Evolutionary conservation across 2,888 invertebrate genomes (phyloP), one percentile per base, ranked within the genome.

Genomic region (Agonopterix alstromeriana): DNA sequence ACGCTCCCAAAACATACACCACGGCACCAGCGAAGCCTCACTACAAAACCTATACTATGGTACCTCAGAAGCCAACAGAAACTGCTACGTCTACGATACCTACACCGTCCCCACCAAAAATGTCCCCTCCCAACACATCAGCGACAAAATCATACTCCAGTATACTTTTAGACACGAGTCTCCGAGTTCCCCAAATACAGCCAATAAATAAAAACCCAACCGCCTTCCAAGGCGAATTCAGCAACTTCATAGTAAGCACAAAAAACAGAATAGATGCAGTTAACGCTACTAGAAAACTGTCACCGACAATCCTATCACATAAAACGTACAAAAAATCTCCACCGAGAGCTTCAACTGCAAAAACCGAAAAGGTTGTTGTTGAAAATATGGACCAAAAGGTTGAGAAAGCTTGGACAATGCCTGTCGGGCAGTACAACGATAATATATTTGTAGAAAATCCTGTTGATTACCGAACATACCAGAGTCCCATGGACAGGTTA

Each of bases 381-480:
- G 27, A 27, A 27, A 27, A 27, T 27, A 27, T 27, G 27, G 27
- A 27, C 27, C 27, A 27, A 27, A 27, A 27, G 27, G 27, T 27
- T 27, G 38, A 38, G 10, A 38, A 38, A 38, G 42, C n/a, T 35
- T 46, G 43, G 42, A 8, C 49, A 8, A 36, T 73, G 53, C 88
- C 88, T 0, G 53, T 81, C 0, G 83, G 84, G 0, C 87, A 87
- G 46, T 88, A 88, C 49, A 88, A 81, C 43, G 88, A 88, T 45
- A 73, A 57, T 27, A 86, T 88, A 49, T 83, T 88, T 56, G 41
- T 85, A 11, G 77, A 75, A 9, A 53, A 67, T 0, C 81, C 84
- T 0, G 49, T 82, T 48, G 82, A 84, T 52, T 83, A 72, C 49
- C 64, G 82, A 48, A 77, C 70, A 2, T 60, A 52, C 35, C 42